Conservation (phyloP, 2,888 invertebrate species). For the Polydesmus complanatus region DNA sequence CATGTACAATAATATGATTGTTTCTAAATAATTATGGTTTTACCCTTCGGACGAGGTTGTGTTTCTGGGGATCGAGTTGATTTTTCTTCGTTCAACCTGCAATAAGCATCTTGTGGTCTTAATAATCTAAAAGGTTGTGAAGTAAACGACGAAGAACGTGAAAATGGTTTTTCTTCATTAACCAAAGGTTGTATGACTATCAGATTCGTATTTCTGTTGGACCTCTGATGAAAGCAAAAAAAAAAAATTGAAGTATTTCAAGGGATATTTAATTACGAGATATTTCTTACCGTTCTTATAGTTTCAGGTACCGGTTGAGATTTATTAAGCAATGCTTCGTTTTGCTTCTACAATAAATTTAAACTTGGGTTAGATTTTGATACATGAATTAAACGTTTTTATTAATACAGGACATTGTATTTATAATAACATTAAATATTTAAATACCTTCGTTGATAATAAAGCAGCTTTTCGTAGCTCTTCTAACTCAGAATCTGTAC, state of each 20-base stretch:
- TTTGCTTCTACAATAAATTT: not conserved
- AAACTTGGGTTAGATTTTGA: not conserved
- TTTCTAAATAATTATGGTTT: no score
- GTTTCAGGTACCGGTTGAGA: not conserved
- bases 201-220: slow-evolving; percentile 1
- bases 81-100: not conserved
- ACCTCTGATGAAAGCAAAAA: not conserved
- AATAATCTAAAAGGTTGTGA: not conserved
- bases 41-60: not conserved
- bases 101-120: not conserved
- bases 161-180: not conserved
- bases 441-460: not conserved
- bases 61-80: not conserved
- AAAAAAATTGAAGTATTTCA: no score
- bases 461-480: slow-evolving; percentile 13
- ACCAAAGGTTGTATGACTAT: slow-evolving; percentile 10
- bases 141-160: not conserved
- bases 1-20: no score
- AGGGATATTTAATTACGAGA: no score
- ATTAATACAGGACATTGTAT: no score
- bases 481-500: slow-evolving; percentile 13
- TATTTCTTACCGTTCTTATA: not conserved
- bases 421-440: no score
- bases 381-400: not conserved
- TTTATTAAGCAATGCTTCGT: not conserved